Evolutionary conservation across 2,797 vertebrate genomes (phyloP).

Genomic region (Microcaecilia unicolor): DNA sequence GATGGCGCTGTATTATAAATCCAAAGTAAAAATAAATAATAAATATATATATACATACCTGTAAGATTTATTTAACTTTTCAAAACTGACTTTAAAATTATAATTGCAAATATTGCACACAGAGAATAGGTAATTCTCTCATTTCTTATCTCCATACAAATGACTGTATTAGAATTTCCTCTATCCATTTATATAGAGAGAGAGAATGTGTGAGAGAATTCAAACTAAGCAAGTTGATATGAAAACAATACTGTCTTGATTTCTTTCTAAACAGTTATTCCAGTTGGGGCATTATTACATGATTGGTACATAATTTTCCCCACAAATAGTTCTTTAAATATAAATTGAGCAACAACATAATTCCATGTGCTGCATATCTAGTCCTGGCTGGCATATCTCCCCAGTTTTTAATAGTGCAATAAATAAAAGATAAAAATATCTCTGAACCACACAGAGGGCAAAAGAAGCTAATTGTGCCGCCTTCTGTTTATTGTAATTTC

Average conservation of each 20-base stretch:
- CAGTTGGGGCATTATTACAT: slow-evolving; percentile 54
- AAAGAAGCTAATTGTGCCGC: slow-evolving; percentile 92
- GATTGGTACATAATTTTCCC: slow-evolving; percentile 61
- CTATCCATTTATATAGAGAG: slow-evolving; percentile 49
- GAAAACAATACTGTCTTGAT: slow-evolving; percentile 53
- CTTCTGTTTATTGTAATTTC: slow-evolving; percentile 80
- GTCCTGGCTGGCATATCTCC: slow-evolving; percentile 43
- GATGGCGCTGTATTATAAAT: no score
- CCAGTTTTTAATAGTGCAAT: slow-evolving; percentile 67
- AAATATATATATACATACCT: no score
- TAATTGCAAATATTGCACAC: no score
- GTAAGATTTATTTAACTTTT: no score
- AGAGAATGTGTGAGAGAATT: slow-evolving; percentile 37
- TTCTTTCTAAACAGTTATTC: slow-evolving; percentile 64
- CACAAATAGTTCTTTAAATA: slow-evolving; percentile 67
- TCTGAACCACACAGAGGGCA: slow-evolving; percentile 84
- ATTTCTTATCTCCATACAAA: slow-evolving; percentile 29
- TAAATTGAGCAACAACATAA: slow-evolving; percentile 61
- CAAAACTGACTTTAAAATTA: no score
- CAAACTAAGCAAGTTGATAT: slow-evolving; percentile 64
- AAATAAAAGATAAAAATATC: slow-evolving; percentile 94
- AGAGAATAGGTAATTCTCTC: slow-evolving; percentile 25
- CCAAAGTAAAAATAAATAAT: no score
- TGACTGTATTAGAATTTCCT: slow-evolving; percentile 34
- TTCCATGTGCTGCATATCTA: slow-evolving; percentile 52